phyloP scores from a whole-genome alignment of 1,140 invertebrate species.

The Brachionus plicatilis region DNA sequence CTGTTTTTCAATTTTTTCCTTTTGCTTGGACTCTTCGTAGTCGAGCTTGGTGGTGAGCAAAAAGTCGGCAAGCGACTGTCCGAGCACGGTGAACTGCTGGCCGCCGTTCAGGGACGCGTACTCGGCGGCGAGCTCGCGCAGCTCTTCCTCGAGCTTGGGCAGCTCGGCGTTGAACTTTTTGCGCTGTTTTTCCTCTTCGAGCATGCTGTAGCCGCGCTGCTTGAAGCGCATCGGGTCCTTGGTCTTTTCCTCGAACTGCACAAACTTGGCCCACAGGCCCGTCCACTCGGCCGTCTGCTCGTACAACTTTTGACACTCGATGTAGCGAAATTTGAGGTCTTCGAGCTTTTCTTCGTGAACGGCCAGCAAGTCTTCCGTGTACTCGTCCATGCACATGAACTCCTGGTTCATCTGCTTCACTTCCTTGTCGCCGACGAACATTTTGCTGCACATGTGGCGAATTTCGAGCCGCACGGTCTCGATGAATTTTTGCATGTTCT shows the following conservation, averaged over 20 bases:
- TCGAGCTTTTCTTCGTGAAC: constrained; percentile 20
- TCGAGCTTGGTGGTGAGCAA: background rate
- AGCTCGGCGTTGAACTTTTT: constrained; percentile 4
- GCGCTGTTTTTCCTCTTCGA: constrained; percentile 24
- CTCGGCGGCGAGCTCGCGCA: background rate
- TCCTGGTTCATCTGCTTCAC: constrained; percentile 17
- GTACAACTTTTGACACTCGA: constrained; percentile 1
- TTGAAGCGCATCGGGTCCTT: constrained; percentile 29
- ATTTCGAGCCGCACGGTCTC: constrained; percentile 12
- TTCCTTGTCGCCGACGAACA: constrained; percentile 28
- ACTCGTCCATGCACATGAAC: background rate
- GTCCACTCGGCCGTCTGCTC: background rate
- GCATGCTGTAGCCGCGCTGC: constrained; percentile 25
- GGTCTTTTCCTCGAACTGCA: constrained; percentile 37
- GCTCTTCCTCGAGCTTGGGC: constrained; percentile 26
- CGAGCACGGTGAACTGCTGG: constrained; percentile 6
- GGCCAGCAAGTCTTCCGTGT: constrained; percentile 8
- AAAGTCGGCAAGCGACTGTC: background rate
- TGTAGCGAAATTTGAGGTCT: constrained; percentile 19
- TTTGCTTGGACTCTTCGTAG: constrained; percentile 24
- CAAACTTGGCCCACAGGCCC: background rate
- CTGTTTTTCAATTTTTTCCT: constrained; percentile 14
- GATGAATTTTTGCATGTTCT: constrained; percentile 39
- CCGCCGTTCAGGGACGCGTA: background rate
- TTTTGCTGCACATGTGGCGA: background rate